Base-by-base conservation (phyloP, 2,113 vertebrate species). In the Amphiprion percula region DNA sequence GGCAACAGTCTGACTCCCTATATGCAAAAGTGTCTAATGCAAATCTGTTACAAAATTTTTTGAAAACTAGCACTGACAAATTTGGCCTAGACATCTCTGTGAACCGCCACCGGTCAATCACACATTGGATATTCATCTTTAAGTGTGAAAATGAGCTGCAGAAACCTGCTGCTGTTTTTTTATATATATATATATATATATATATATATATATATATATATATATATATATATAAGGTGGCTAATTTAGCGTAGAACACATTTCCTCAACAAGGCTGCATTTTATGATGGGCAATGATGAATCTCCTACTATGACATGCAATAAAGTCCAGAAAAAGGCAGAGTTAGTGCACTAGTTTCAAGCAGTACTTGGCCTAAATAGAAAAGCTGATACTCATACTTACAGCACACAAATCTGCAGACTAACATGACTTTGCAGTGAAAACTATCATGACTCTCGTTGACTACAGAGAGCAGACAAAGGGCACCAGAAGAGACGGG, bases 381-480 rank as follows among this genome's bases (percentile, higher is more conserved):
- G 17, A 63, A 58, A 46, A 44, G 24, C 52, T 49, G 58, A 74
- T 63, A 21, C 5, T 54, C 11, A 55, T 24, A 68, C 39, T 63
- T 28, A 37, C n/a, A 49, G 23, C 47, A 46, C 5, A 78, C 26
- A 50, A 82, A 73, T 61, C 50, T 66, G 68, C 59, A 78, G 37
- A 39, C 15, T 59, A 66, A 60, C 55, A 58, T 16, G 46, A 39
- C 24, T 79, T 64, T 73, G 21, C 33, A 81, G 61, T 26, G 1
- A 54, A 47, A 77, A 79, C 17, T 26, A 53, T 47, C 41, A 24
- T 39, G 55, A 56, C 37, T 75, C 5, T 53, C 1, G 41, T 63
- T 87, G 68, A 66, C 66, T 16, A 47, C 23, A 61, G 46, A 62
- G 60, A 63, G 24, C 67, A 73, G 46, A 58, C 61, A 77, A 80